These are phyloP conservation scores for Micrasema longulum DNA, from an alignment of 1,140 invertebrate genomes.

Conservation along the genomic window DNA sequence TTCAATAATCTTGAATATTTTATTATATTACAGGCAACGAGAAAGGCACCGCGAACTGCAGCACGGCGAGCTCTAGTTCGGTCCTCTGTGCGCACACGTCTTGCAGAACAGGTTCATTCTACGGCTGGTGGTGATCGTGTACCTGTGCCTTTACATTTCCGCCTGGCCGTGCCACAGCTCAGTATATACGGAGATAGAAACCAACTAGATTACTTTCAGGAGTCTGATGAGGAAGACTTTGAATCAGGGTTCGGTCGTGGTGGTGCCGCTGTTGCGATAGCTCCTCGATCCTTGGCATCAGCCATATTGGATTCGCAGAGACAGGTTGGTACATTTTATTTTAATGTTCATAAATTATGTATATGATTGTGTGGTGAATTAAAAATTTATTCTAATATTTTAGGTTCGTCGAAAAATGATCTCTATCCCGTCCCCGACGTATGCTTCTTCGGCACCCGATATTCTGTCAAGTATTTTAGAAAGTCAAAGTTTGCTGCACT, in stretches of 20 bases:
- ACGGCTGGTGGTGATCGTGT: constrained; percentile 3
- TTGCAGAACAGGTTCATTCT: constrained; percentile 51
- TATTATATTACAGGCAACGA: constrained; percentile 26
- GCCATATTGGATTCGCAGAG: constrained; percentile 60
- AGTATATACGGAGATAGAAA: constrained; percentile 72
- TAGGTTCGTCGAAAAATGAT: constrained; percentile 67
- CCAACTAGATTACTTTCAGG: constrained; percentile 74
- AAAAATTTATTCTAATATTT: constrained; percentile 40
- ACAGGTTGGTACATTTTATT: constrained; percentile 56
- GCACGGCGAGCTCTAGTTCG: constrained; percentile 61
- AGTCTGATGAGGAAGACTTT: constrained; percentile 64
- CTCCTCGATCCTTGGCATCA: constrained; percentile 61
- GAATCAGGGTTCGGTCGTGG: constrained; percentile 54
- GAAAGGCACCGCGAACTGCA: constrained; percentile 62
- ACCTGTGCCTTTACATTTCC: constrained; percentile 41
- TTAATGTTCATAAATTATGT: not conserved
- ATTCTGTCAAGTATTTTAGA: constrained; percentile 81
- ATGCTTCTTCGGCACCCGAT: constrained; percentile 65
- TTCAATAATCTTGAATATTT: not conserved
- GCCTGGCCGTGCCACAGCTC: constrained; percentile 57
- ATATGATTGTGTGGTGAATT: not conserved
- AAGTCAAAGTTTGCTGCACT: constrained; percentile 80
- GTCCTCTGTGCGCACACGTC: constrained; percentile 59
- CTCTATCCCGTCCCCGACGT: constrained; percentile 59
- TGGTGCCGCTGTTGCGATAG: constrained; percentile 59